phyloP scores from a whole-genome alignment of 2,113 vertebrate species.

The Oxyruncus cristatus region DNA sequence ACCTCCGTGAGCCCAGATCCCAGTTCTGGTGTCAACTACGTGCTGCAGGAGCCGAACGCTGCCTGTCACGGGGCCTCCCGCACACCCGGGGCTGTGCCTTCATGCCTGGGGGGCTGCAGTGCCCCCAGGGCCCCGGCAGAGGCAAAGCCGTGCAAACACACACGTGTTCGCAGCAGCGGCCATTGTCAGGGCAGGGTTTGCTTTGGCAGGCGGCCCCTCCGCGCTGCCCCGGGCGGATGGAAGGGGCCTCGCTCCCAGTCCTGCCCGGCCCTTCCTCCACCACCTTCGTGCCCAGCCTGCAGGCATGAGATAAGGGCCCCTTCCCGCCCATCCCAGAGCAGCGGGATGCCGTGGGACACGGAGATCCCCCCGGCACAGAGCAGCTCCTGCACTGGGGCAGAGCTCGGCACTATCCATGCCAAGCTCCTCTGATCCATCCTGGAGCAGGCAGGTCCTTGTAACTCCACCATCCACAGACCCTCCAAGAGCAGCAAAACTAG shows the following conservation, averaged over 20 bases:
- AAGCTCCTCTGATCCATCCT: fast-evolving
- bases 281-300: neutral
- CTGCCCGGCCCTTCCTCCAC: neutral
- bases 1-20: neutral
- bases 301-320: neutral
- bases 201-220: neutral
- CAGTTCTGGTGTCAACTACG: fast-evolving
- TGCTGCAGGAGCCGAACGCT: neutral
- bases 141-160: neutral
- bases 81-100: fast-evolving
- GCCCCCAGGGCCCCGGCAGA: neutral
- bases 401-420: neutral
- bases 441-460: neutral
- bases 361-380: neutral
- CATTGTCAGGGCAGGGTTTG: slow-evolving; percentile 13
- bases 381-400: neutral
- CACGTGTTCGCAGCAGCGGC: fast-evolving
- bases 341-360: neutral
- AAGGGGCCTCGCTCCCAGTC: neutral
- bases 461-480: neutral
- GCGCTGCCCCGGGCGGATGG: neutral
- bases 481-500: neutral
- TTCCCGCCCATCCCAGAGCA: neutral
- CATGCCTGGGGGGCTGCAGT: neutral
- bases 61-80: neutral